A percentile compares a stretch with the other conserved stretches of the same genome.
phyloP scores from a whole-genome alignment of 2,888 invertebrate genomes.

The Napeogenes sylphis region DNA sequence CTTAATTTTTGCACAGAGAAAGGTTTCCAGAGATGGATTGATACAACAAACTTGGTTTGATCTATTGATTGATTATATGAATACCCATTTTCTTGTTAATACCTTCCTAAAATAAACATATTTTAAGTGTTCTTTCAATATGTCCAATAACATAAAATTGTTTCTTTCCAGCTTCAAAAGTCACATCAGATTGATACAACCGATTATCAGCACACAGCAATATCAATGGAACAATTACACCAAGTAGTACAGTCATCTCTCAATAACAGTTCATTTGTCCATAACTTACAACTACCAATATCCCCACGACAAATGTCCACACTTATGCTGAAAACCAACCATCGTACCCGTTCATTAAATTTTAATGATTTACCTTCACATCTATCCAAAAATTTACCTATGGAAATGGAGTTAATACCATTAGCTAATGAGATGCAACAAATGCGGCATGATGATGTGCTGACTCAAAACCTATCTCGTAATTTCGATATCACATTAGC shows the following conservation, averaged over 20 bases:
- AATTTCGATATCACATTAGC: constrained; percentile 45
- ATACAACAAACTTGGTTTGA: too few species aligned
- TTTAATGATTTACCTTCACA: constrained; percentile 64
- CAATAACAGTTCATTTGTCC: constrained; percentile 48
- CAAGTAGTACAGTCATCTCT: constrained; percentile 65
- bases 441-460: constrained; percentile 42
- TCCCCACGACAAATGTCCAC: constrained; percentile 69
- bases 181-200: constrained; percentile 55
- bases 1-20: too few species aligned
- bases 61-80: too few species aligned
- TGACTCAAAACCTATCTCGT: constrained; percentile 38
- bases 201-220: constrained; percentile 60
- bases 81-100: too few species aligned
- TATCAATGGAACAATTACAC: constrained; percentile 70
- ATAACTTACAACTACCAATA: constrained; percentile 63
- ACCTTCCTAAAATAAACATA: too few species aligned
- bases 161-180: constrained; percentile 56
- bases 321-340: constrained; percentile 64
- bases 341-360: constrained; percentile 50
- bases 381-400: constrained; percentile 45
- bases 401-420: constrained; percentile 53
- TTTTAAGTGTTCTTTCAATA: too few species aligned
- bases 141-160: neutral
- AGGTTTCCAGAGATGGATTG: too few species aligned
- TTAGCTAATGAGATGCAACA: constrained; percentile 48